Evolutionary conservation across 2,797 vertebrate genomes (phyloP), one percentile per base, ranked within the genome.

Genomic region (Thunnus albacares): DNA sequence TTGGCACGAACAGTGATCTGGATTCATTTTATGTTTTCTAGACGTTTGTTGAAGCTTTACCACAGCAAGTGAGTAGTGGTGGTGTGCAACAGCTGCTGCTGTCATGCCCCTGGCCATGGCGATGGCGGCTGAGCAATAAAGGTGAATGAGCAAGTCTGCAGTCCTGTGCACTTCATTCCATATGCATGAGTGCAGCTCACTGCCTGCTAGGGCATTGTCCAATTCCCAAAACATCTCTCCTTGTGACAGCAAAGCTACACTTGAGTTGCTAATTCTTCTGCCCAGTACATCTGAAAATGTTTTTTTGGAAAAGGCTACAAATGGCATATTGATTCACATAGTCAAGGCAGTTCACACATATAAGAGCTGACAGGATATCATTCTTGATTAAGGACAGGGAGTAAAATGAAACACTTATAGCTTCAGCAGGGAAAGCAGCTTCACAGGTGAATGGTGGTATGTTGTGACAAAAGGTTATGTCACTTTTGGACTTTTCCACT

Each of bases 141-240:
- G 81, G 79, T 84, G 72, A 79, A 79, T 33, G 65, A 70, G 71
- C 6, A 11, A 61, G 70, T 69, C 66, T 67, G 59, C 3, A 1
- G 55, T 47, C 51, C 43, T 67, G 57, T 60, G 75, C 59, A 60
- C 60, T 52, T 76, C 63, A 73, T 81, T 70, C 53, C 62, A 33
- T 80, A 88, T 86, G 87, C 79, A 82, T 86, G 79, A 79, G 49
- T 86, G 81, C 79, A 66, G 55, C 53, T 79, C 68, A 41, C 56
- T 77, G 75, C 75, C 81, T 67, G 77, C 71, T 20, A 38, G 33
- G 43, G 62, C 71, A 75, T 11, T 43, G 41, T 43, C 41, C 41
- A 43, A 77, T 71, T 80, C 70, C 82, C 66, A 53, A 75, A 87
- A 82, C 83, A 80, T 59, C 74, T 70, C 60, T 67, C 75, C 71